These are phyloP conservation scores for Callitettix versicolor DNA, from an alignment of 1,140 invertebrate species.

Conservation along the genomic window DNA sequence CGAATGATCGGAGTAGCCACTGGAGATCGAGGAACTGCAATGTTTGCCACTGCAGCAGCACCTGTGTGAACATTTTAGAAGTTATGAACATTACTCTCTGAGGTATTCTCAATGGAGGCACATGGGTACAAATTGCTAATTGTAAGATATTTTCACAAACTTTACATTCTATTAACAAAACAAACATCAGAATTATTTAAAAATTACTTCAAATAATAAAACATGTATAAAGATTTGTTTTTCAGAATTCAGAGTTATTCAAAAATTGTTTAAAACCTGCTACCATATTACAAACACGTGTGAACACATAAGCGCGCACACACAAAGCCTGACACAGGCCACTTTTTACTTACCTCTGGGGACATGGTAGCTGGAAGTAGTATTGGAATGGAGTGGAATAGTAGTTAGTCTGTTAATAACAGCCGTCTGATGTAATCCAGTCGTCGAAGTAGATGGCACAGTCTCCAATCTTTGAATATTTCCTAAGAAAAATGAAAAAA, in stretches of 20 bases:
- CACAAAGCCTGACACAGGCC: too few species aligned
- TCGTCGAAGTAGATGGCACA: background rate
- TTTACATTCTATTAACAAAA: background rate
- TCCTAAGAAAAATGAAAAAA: background rate
- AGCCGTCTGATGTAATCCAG: slow-evolving; percentile 3
- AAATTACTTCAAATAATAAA: background rate
- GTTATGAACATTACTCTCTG: background rate
- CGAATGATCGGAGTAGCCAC: slow-evolving; percentile 39
- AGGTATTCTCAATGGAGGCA: background rate
- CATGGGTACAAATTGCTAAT: background rate
- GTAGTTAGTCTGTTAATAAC: slow-evolving; percentile 12
- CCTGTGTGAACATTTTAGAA: slow-evolving; percentile 22
- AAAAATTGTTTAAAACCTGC: too few species aligned
- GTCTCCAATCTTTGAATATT: background rate
- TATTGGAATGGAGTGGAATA: slow-evolving; percentile 15
- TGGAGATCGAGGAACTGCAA: slow-evolving; percentile 38
- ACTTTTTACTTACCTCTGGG: slow-evolving; percentile 21
- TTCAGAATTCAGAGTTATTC: too few species aligned
- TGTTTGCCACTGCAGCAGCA: slow-evolving; percentile 41
- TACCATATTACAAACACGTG: too few species aligned
- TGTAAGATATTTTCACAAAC: background rate
- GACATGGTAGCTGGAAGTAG: slow-evolving; percentile 20
- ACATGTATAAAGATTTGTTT: background rate
- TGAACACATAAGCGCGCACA: too few species aligned
- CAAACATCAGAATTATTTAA: background rate